A percentile compares a stretch with the other conserved stretches of the same genome.
phyloP scores from a whole-genome alignment of 1,140 invertebrate species.

The Teleogryllus occipitalis region DNA sequence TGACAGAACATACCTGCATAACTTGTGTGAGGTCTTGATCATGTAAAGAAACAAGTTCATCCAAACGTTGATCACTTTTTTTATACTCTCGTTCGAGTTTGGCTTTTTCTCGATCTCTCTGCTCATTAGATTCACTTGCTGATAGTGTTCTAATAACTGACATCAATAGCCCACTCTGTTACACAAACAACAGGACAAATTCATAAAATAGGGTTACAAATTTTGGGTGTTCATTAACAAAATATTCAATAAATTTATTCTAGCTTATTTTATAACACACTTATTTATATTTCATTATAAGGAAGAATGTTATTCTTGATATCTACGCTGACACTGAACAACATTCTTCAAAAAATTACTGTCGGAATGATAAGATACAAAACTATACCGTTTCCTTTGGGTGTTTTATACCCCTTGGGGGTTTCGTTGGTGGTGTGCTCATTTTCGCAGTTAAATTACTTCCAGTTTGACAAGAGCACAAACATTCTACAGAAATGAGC shows the following conservation, averaged over 20 bases:
- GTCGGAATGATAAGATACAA: not conserved
- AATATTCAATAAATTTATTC: not conserved
- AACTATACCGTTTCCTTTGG: constrained; percentile 66
- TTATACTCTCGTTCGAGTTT: constrained; percentile 90
- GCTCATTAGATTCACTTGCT: constrained; percentile 88
- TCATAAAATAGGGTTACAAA: constrained; percentile 6
- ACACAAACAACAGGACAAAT: constrained; percentile 26
- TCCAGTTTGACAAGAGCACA: not conserved
- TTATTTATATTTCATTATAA: not conserved
- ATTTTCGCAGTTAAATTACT: not conserved
- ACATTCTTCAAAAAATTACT: not conserved
- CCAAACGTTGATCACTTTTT: constrained; percentile 77
- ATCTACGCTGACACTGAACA: not conserved
- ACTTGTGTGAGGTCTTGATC: constrained; percentile 82
- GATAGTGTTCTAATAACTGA: constrained; percentile 85
- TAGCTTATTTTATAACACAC: not conserved
- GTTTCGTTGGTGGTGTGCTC: constrained; percentile 57
- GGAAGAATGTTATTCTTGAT: not conserved
- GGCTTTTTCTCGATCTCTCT: constrained; percentile 86
- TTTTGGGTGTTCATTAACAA: not conserved
- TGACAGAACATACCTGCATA: constrained; percentile 52
- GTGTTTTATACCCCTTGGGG: constrained; percentile 69
- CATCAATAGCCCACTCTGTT: constrained; percentile 81
- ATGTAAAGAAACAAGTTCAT: constrained; percentile 80
- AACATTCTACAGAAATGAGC: not conserved